phyloP scores from a whole-genome alignment of 1,140 invertebrate species.

The Drosophila santomea region DNA sequence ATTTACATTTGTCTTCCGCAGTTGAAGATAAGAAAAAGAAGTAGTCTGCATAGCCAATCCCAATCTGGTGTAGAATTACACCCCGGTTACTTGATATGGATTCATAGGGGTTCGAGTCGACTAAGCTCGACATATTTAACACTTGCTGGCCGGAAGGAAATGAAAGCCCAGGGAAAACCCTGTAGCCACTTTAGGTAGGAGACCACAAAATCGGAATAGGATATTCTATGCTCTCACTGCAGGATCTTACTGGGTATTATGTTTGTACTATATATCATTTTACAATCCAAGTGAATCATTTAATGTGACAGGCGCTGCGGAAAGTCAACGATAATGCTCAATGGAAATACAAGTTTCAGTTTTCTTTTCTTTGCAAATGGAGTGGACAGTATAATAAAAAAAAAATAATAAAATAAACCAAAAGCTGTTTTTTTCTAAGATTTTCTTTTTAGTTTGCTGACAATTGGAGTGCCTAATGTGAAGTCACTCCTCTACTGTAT shows the following conservation, averaged over 20 bases:
- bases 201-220: background rate
- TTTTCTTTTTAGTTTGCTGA: background rate
- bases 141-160: background rate
- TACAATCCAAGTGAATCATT: background rate
- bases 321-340: background rate
- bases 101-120: background rate
- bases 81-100: slow-evolving; percentile 8
- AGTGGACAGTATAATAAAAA: background rate
- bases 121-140: background rate
- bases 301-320: background rate
- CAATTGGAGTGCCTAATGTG: too few species aligned
- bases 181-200: background rate
- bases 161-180: background rate
- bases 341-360: background rate
- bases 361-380: background rate
- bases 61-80: background rate
- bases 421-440: too few species aligned
- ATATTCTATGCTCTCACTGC: background rate
- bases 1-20: background rate
- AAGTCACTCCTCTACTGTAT: too few species aligned
- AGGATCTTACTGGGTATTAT: background rate
- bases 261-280: background rate
- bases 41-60: background rate
- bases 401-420: background rate
- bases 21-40: background rate